Evolutionary conservation across 2,888 invertebrate species (phyloP).

Genomic region (Chrysolina americana): DNA sequence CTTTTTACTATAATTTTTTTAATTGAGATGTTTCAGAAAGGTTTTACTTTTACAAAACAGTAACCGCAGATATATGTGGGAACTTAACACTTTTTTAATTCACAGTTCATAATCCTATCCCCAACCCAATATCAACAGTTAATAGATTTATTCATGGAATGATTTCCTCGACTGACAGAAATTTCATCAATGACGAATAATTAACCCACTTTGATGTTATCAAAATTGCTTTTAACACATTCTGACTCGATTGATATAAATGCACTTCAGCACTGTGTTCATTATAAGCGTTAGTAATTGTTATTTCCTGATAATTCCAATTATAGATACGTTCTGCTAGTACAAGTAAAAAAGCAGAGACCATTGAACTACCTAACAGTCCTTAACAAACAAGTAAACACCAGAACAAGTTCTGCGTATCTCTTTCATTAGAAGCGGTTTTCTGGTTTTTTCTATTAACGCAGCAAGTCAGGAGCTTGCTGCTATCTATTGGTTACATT

Average conservation of each 20-base stretch:
- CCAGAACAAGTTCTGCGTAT: background rate
- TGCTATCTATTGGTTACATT: background rate
- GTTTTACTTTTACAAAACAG: background rate
- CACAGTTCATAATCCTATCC: too few relatives aligned
- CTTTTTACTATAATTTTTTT: too few relatives aligned
- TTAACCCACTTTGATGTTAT: background rate
- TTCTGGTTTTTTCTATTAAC: background rate
- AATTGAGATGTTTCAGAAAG: background rate
- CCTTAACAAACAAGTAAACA: background rate
- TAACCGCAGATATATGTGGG: background rate
- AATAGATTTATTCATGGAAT: too few relatives aligned
- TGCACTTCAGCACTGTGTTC: background rate
- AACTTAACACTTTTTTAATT: too few relatives aligned
- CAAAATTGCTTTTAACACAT: background rate
- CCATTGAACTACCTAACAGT: conserved; percentile 9
- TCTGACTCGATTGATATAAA: background rate
- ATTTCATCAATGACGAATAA: background rate
- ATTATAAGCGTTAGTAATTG: background rate
- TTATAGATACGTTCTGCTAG: background rate
- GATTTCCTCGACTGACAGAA: background rate
- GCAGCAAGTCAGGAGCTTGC: background rate
- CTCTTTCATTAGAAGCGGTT: background rate
- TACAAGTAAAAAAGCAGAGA: background rate
- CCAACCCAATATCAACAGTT: too few relatives aligned
- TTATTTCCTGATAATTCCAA: conserved; percentile 1